These are phyloP conservation scores for Camponotus fellah DNA, from an alignment of 2,888 invertebrate species.

Conservation along the genomic window DNA sequence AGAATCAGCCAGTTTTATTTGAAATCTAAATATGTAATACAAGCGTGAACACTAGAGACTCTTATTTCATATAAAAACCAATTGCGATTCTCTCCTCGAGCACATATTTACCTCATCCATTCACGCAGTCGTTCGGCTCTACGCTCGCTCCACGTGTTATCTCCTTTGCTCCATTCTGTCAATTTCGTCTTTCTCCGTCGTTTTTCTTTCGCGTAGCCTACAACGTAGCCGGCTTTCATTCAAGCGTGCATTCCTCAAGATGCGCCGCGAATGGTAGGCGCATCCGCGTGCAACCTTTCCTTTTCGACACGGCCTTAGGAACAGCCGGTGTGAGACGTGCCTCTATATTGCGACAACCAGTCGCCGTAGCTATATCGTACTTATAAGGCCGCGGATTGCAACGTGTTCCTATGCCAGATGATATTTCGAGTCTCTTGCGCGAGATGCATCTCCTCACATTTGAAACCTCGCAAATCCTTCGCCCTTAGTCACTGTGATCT, in stretches of 20 bases:
- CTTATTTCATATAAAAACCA: background rate
- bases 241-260: constrained; percentile 70
- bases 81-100: constrained; percentile 20
- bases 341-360: constrained; percentile 69
- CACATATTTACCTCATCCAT: background rate
- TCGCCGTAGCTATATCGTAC: constrained; percentile 63
- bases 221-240: constrained; percentile 66
- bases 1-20: background rate
- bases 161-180: constrained; percentile 28
- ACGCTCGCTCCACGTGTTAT: background rate
- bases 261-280: constrained; percentile 64
- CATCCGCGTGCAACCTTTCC: constrained; percentile 76
- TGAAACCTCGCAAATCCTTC: constrained; percentile 2
- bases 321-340: constrained; percentile 62
- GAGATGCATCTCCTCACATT: constrained; percentile 38
- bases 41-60: background rate
- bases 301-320: constrained; percentile 63
- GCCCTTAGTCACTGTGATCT: constrained; percentile 19
- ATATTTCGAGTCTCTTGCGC: constrained; percentile 63
- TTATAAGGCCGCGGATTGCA: constrained; percentile 67
- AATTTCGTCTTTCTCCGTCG: constrained; percentile 35
- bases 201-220: constrained; percentile 16
- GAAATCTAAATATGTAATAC: background rate
- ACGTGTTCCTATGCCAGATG: constrained; percentile 64
- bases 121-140: constrained; percentile 14